phyloP scores from a whole-genome alignment of 1,140 invertebrate species.

The Drosophila tristis region DNA sequence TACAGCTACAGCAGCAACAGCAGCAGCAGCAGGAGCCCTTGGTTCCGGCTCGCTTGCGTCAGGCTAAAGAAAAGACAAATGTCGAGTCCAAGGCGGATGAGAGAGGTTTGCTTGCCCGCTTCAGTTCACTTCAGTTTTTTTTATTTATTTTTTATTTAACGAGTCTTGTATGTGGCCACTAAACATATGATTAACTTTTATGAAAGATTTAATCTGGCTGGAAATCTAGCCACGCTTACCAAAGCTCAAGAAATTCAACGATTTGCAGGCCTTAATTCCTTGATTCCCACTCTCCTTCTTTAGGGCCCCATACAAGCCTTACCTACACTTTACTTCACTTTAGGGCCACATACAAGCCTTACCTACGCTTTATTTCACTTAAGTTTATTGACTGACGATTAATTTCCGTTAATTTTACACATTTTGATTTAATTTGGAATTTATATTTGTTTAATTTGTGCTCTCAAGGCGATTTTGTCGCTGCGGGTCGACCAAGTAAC shows the following conservation, averaged over 20 bases:
- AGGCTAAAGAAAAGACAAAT: conserved; percentile 87
- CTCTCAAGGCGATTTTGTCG: conserved; percentile 85
- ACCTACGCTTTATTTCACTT: conserved; percentile 8
- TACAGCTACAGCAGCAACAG: conserved; percentile 44
- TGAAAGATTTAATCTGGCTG: too few species aligned
- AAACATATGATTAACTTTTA: neutral
- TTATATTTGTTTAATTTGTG: conserved; percentile 25
- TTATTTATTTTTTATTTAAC: neutral
- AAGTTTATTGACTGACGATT: conserved; percentile 17
- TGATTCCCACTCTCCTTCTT: neutral
- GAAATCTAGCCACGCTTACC: too few species aligned
- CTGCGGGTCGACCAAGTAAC: conserved; percentile 93
- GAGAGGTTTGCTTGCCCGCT: conserved; percentile 83
- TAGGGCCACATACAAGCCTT: conserved; percentile 28
- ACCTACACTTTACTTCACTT: conserved; percentile 1
- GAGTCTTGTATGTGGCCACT: conserved; percentile 35
- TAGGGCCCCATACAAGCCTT: conserved; percentile 28
- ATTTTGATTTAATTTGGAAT: conserved; percentile 23
- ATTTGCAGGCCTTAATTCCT: conserved; percentile 2
- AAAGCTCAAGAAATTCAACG: too few species aligned
- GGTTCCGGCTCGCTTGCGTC: conserved; percentile 86
- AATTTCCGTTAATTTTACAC: conserved; percentile 17
- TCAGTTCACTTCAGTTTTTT: conserved; percentile 30
- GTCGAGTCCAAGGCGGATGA: conserved; percentile 88
- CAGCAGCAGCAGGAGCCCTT: conserved; percentile 84